Conservation (phyloP, 1,140 invertebrate species). For the Zaprionus capensis region DNA sequence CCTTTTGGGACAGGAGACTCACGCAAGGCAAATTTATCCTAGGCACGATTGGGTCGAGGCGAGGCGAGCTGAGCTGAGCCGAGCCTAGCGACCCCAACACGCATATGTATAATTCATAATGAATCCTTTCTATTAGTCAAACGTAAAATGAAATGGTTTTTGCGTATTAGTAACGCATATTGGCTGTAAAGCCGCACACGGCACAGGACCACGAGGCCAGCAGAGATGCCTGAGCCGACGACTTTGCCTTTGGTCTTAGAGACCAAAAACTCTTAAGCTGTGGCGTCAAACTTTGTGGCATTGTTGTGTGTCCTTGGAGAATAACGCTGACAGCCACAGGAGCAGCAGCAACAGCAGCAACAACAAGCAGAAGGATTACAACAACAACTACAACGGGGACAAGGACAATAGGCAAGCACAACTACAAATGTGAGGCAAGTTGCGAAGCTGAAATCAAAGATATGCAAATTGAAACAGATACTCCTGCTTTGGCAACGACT, state of each 20-base stretch:
- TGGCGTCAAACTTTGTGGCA: conserved; percentile 61
- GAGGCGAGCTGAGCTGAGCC: no score
- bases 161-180: conserved; percentile 74
- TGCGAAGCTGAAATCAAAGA: conserved; percentile 72
- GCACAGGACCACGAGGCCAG: neutral
- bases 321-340: conserved; percentile 53
- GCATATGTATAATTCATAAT: conserved; percentile 80
- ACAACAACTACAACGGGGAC: neutral
- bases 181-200: conserved; percentile 64
- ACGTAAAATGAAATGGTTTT: conserved; percentile 79
- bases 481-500: conserved; percentile 35
- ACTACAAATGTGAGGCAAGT: conserved; percentile 39
- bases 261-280: conserved; percentile 56
- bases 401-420: conserved; percentile 39
- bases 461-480: conserved; percentile 83
- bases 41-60: conserved; percentile 53
- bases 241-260: conserved; percentile 17
- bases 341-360: conserved; percentile 25
- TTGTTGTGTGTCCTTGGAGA: conserved; percentile 74
- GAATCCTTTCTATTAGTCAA: conserved; percentile 83
- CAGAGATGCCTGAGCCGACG: neutral
- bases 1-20: conserved; percentile 35
- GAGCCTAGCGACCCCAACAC: conserved; percentile 22
- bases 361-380: conserved; percentile 10
- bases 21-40: conserved; percentile 62